Base-by-base conservation (phyloP, 2,888 invertebrate species). In the Drosophila borealis region DNA sequence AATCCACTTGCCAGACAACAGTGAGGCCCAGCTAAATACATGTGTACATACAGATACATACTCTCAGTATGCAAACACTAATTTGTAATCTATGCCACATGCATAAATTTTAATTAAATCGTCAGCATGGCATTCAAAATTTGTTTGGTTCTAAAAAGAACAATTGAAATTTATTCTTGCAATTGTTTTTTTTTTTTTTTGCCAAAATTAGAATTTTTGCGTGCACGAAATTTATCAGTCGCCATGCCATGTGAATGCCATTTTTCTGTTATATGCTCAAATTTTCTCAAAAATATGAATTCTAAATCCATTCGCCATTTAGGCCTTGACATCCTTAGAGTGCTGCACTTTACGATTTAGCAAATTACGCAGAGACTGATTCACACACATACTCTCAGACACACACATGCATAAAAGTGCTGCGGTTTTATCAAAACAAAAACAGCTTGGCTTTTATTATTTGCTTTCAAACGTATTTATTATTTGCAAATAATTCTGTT, bases 41-140 rank as follows among this genome's bases (percentile, higher is more conserved):
- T 56, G 17, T 21, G 39, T 8, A 25, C 17, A 41, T 48, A 68
- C 68, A 42, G 41, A 25, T 42, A 33, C 62, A 61, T 54, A 19
- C 34, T 48, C 54, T 33, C 39, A 51, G 50, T 54, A 25, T 29
- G 34, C 10, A 51, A 59, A 61, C 41, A 68, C 41, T 67, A 66
- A 44, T 45, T 45, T 68, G 80, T 74, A 70, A 81, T 85, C 77
- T 76, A 66, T 75, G 68, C 50, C 55, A 60, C 54, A 79, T 77
- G 72, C 73, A 88, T 82, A 82, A 80, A 83, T 83, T 82, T 82
- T 85, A 83, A 83, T 83, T 83, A 80, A 83, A 77, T 61, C 34
- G 59, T 46, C 41, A 57, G 25, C 50, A 17, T 14, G 41, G 36
- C 42, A 54, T 39, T 49, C 36, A 33, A 50, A 45, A 36, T 49